phyloP scores from a whole-genome alignment of 2,113 vertebrate species.

The Ellobius talpinus region DNA sequence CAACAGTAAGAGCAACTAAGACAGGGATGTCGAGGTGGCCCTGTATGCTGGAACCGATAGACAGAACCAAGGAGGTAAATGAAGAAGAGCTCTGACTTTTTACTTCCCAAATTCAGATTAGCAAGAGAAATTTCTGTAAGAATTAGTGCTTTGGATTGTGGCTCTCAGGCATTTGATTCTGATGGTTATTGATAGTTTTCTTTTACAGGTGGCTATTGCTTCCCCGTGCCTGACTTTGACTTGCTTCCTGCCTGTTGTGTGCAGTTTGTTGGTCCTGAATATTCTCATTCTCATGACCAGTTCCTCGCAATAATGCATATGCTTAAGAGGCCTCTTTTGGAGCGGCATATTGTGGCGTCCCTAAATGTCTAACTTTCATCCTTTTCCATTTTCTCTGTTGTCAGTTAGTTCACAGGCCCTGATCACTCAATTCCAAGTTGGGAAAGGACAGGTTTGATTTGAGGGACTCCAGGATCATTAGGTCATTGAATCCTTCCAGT shows the following conservation, averaged over 20 bases:
- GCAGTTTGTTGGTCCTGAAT: background rate
- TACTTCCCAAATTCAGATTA: background rate
- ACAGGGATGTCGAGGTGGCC: background rate
- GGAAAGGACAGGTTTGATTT: background rate
- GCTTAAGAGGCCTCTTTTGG: background rate
- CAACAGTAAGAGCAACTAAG: background rate
- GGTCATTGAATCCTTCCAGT: background rate
- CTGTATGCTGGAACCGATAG: background rate
- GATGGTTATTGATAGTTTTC: background rate
- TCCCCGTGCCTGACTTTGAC: background rate
- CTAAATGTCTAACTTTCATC: background rate
- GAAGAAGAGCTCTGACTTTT: background rate
- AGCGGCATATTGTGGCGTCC: background rate
- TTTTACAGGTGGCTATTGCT: background rate
- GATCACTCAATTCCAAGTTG: background rate
- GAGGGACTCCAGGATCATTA: background rate
- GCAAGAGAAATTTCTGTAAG: background rate
- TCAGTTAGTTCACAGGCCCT: background rate
- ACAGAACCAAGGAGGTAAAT: background rate
- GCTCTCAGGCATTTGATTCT: background rate
- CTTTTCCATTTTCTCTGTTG: background rate
- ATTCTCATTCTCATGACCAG: background rate
- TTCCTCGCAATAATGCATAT: background rate
- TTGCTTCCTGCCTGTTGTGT: background rate
- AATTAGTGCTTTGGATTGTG: background rate